phyloP scores from a whole-genome alignment of 2,113 vertebrate species.

The Xenus cinereus region DNA sequence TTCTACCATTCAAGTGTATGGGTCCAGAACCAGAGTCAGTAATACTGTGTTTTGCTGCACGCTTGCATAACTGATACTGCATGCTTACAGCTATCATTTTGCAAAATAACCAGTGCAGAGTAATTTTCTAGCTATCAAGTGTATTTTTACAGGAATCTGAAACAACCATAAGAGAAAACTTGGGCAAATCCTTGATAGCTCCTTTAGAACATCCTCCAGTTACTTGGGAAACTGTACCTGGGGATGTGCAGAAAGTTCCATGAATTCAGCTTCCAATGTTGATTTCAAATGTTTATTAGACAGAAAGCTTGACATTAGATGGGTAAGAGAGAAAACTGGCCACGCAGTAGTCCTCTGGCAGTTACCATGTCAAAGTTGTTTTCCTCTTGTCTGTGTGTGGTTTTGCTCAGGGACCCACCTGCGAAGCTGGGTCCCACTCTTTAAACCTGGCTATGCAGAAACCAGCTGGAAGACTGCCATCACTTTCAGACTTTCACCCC shows the following conservation, averaged over 20 bases:
- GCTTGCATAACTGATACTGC: background rate
- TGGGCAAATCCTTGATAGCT: background rate
- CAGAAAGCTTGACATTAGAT: background rate
- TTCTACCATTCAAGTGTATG: background rate
- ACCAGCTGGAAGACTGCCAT: background rate
- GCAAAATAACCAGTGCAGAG: background rate
- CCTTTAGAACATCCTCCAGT: background rate
- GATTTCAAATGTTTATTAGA: background rate
- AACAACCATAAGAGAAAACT: background rate
- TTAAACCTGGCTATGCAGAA: background rate
- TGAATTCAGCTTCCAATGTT: background rate
- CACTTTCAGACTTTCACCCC: background rate
- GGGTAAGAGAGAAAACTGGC: background rate
- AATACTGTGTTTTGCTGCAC: background rate
- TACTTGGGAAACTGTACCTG: background rate
- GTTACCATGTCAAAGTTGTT: background rate
- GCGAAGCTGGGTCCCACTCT: background rate
- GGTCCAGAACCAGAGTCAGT: background rate
- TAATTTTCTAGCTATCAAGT: background rate
- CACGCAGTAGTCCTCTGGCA: background rate
- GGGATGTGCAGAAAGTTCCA: background rate
- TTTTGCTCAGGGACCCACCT: background rate
- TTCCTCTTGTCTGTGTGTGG: background rate
- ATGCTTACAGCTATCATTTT: background rate
- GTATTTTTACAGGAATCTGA: background rate